Base-by-base conservation (phyloP, 2,113 vertebrate genomes). In the Campylorhamphus procurvoides region DNA sequence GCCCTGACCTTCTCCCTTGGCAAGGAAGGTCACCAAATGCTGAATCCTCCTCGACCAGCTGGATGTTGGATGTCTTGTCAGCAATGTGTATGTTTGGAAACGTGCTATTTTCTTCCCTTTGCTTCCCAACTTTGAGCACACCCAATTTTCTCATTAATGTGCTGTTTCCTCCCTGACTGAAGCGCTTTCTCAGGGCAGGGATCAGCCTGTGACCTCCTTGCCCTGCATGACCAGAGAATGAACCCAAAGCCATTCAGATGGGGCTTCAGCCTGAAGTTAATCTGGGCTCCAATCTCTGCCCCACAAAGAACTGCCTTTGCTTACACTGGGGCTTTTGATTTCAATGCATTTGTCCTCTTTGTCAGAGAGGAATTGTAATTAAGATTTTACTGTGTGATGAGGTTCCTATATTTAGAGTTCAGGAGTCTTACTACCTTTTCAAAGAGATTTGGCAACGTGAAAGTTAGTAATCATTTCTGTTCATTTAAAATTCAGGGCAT, bases 241-340 rank as follows among this genome's bases (percentile, higher is more conserved):
- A 97, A 97, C 96, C 88, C 71, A 1, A 33, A 84, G 58, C 89
- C 79, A 69, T 95, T 94, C 91, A 90, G 28, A 89, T 20, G 37
- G 68, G 40, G 73, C 68, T 94, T 58, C 47, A 47, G 64, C 13
- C 59, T 94, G 78, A n/a, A 83, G 40, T 75, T 91, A 35, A 95
- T 91, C 44, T 44, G 31, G 72, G 58, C 62, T 56, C 33, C n/a
- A 23, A 5, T 59, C 52, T 49, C 87, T 84, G 33, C 60, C 82
- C 52, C 19, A 44, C 66, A 49, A 66, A 89, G 56, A 76, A 35
- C 53, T 87, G 50, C 86, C 40, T 84, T 92, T 90, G 33, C 75
- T 39, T 14, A 56, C 79, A 69, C 79, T 18, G n/a, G n/a, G 33
- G 6, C 81, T 78, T 75, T 55, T 74, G 60, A 86, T 72, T 93